These are phyloP conservation scores for Aricia agestis DNA, from an alignment of 1,140 invertebrate genomes.

Conservation along the genomic window DNA sequence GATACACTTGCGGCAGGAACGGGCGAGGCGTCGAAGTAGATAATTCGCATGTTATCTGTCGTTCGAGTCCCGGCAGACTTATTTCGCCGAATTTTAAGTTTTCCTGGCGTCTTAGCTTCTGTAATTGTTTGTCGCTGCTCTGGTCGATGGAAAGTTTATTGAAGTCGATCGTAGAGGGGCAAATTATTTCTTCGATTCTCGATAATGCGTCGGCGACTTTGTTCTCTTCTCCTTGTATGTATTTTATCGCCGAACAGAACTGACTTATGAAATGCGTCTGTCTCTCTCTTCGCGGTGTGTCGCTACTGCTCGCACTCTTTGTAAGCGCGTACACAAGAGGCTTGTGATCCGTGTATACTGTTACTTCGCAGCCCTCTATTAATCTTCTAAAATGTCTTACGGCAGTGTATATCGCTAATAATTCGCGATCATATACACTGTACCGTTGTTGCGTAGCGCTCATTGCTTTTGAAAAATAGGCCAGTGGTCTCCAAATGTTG, in stretches of 20 bases:
- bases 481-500: no score
- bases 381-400: slow-evolving; percentile 32
- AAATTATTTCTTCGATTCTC: slow-evolving; percentile 23
- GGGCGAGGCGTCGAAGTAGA: slow-evolving; percentile 11
- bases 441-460: slow-evolving; percentile 15
- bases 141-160: slow-evolving; percentile 18
- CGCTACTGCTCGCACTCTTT: slow-evolving; percentile 20
- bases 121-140: slow-evolving; percentile 22
- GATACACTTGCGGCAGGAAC: slow-evolving; percentile 18
- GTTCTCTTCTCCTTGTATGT: slow-evolving; percentile 31
- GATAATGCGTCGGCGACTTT: slow-evolving; percentile 28
- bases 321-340: slow-evolving; percentile 22
- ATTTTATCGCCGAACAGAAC: slow-evolving; percentile 32
- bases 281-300: slow-evolving; percentile 32
- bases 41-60: slow-evolving; percentile 12
- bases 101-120: slow-evolving; percentile 8
- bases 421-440: slow-evolving; percentile 30
- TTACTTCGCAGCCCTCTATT: slow-evolving; percentile 30
- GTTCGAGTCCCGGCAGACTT: not conserved
- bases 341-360: slow-evolving; percentile 30
- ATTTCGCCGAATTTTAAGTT: slow-evolving; percentile 18
- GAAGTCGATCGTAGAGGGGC: slow-evolving; percentile 18
- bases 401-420: slow-evolving; percentile 33
- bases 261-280: slow-evolving; percentile 34
- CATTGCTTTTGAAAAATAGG: slow-evolving; percentile 27